Percentiles rank a stretch among this genome's conserved stretches.
Conservation (phyloP, 2,113 vertebrate genomes). For the Telmatochromis sp. region DNA sequence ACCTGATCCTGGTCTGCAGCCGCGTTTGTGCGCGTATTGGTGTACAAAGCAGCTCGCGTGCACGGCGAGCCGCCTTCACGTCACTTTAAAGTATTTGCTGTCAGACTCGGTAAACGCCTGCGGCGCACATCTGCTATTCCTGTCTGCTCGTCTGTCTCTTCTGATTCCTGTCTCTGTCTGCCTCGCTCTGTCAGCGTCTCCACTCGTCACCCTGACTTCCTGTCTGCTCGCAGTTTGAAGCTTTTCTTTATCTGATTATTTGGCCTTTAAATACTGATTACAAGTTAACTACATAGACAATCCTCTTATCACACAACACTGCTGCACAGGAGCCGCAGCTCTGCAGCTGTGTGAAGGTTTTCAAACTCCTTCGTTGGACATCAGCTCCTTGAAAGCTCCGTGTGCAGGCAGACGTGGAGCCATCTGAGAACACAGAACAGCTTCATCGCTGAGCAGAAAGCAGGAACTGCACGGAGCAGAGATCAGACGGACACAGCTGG, state of each 20-base stretch:
- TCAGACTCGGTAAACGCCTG: constrained; percentile 33
- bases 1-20: neutral
- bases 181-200: neutral
- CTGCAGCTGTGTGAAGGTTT: neutral
- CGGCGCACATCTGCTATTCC: constrained; percentile 37
- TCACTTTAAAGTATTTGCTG: constrained; percentile 23
- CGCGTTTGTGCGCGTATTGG: neutral
- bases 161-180: neutral
- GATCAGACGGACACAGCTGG: neutral
- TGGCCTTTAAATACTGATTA: neutral
- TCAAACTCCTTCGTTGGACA: neutral
- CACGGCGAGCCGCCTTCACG: neutral
- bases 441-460: neutral
- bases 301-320: neutral
- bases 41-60: neutral
- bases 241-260: neutral
- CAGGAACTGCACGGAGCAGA: neutral
- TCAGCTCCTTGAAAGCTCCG: fast-evolving
- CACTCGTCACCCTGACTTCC: neutral
- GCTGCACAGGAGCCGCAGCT: neutral
- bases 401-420: neutral
- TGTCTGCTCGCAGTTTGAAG: neutral
- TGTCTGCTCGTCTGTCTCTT: constrained; percentile 40
- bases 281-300: fast-evolving
- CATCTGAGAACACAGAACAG: neutral